Base-by-base conservation (phyloP, 2,797 vertebrate genomes). In the Smutsia gigantea region DNA sequence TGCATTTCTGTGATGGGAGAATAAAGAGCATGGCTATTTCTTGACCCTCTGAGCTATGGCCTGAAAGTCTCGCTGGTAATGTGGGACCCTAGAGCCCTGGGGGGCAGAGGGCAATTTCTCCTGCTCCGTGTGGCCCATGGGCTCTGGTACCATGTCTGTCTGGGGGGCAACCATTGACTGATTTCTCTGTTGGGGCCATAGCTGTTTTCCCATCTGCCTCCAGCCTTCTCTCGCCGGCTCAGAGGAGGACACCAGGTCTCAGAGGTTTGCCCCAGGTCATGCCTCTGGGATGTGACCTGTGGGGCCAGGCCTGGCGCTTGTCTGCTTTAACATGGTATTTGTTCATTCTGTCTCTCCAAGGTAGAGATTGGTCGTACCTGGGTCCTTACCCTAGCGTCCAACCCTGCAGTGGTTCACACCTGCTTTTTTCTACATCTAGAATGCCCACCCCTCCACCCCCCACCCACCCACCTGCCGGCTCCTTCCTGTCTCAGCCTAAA, bases 101-200 rank as follows among this genome's bases (percentile, higher is more conserved):
- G 31, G 57, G n/a, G 15, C 39, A 7, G 46, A 55, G 9, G 61
- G 19, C 11, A 2, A 31, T 21, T 10, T 72, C 37, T 55, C 27
- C 19, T 31, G n/a, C 18, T 66, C 55, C 15, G n/a, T 7, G 1
- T 14, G 7, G n/a, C 17, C 53, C 23, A 12, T 0, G 1, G 71
- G 42, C n/a, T 37, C 57, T 51, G 57, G 42, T 3, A 0, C 2
- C 1, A 34, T 4, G 23, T 37, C 8, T 0, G 9, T 51, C 29
- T 59, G 37, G 11, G 13, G 2, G 1, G 13, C 4, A 19, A 19
- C 34, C 17, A 3, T 1, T 1, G 6, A 18, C 42, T 37, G 14
- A 61, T 10, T 19, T 66, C 19, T 34, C 18, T 6, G 17, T 11
- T 21, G 12, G 2, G 15, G 8, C 2, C 4, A 12, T 49, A 53